These are phyloP conservation scores for Campopleginae sp. DNA, from an alignment of 2,888 invertebrate species.

Conservation along the genomic window DNA sequence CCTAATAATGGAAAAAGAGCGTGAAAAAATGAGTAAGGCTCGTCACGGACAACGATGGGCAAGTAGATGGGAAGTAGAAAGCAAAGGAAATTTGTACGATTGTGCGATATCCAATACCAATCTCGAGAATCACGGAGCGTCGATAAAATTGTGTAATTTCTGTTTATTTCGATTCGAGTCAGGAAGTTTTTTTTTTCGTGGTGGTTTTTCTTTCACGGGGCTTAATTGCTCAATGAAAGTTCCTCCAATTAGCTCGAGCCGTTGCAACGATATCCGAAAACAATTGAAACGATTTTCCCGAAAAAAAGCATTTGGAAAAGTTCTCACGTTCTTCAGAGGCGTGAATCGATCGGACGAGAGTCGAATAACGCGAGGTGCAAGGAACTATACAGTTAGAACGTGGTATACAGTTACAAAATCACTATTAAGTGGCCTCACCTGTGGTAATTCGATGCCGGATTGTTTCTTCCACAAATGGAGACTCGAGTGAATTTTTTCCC, in stretches of 20 bases:
- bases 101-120: not conserved
- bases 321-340: not conserved
- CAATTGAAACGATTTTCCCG: not conserved
- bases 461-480: conserved; percentile 6
- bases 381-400: not conserved
- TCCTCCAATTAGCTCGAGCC: not conserved
- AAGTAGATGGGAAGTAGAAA: not conserved
- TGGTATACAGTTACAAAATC: conserved; percentile 13
- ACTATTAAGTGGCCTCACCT: not conserved
- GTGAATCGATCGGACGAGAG: conserved; percentile 18
- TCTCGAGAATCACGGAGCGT: conserved; percentile 8
- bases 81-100: not conserved
- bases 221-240: not conserved
- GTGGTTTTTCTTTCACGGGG: too few relatives aligned
- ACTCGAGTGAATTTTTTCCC: conserved; percentile 1
- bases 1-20: not conserved
- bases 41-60: not conserved
- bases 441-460: conserved; percentile 22
- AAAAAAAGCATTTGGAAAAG: not conserved
- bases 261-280: conserved; percentile 6
- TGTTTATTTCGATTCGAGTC: conserved; percentile 6
- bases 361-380: not conserved
- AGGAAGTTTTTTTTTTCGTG: not conserved
- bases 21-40: not conserved
- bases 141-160: conserved; percentile 17